A percentile compares a stretch with the other conserved stretches of the same genome.
Conservation (phyloP, 1,140 invertebrate genomes). For the Cherax quadricarinatus region DNA sequence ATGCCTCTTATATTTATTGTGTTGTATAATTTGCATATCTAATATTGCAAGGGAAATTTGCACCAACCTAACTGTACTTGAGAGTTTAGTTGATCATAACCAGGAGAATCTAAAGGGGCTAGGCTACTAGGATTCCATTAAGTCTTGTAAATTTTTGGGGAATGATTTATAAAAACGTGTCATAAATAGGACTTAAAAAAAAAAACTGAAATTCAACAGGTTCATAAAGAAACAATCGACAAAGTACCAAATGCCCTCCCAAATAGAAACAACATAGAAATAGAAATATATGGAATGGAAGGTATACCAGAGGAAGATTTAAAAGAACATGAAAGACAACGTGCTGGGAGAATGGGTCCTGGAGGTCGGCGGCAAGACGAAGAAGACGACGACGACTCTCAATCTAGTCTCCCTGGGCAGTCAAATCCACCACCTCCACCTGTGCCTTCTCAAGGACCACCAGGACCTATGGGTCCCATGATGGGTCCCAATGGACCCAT, state of each 20-base stretch:
- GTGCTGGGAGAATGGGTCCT: slow-evolving; percentile 80
- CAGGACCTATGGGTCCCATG: slow-evolving; percentile 79
- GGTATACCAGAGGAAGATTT: slow-evolving; percentile 97
- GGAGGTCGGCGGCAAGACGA: slow-evolving; percentile 67
- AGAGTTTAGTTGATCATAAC: no score
- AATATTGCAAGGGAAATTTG: no score
- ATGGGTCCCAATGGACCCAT: slow-evolving; percentile 75
- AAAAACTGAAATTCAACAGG: slow-evolving; percentile 81
- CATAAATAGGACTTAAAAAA: no score
- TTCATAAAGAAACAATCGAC: slow-evolving; percentile 99
- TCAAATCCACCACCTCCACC: slow-evolving; percentile 60
- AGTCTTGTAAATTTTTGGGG: no score
- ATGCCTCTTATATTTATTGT: no score
- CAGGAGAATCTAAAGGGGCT: no score
- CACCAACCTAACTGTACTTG: no score
- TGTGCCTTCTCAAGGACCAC: slow-evolving; percentile 71
- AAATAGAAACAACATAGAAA: slow-evolving; percentile 98
- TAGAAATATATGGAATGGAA: slow-evolving; percentile 99
- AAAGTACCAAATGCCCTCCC: slow-evolving; percentile 99
- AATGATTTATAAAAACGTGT: no score
- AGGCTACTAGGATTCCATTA: no score
- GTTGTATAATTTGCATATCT: no score
- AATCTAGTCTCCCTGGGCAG: slow-evolving; percentile 55
- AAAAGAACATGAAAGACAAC: slow-evolving; percentile 94
- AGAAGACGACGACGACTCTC: slow-evolving; percentile 74